These are phyloP conservation scores for Netelia virgata DNA, from an alignment of 2,888 invertebrate genomes.

Conservation along the genomic window DNA sequence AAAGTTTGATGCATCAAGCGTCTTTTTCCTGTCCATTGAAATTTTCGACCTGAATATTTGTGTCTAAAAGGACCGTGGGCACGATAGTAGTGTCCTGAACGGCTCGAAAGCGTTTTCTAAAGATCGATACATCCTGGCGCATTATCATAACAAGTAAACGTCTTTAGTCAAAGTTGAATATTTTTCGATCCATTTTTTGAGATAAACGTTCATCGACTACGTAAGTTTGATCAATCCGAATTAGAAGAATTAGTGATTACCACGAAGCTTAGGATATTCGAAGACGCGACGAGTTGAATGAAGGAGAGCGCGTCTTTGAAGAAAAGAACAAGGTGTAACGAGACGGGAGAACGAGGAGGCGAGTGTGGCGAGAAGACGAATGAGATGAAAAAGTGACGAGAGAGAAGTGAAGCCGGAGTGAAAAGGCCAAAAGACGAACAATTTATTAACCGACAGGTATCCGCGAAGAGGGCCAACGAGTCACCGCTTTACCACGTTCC, in stretches of 20 bases:
- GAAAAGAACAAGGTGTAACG: not conserved
- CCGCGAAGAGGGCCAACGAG: constrained; percentile 49
- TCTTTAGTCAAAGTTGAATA: no score
- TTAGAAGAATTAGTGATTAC: no score
- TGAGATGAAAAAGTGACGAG: not conserved
- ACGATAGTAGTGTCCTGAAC: no score
- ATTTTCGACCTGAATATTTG: not conserved
- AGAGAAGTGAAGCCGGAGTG: constrained; percentile 12
- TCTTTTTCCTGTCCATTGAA: constrained; percentile 31
- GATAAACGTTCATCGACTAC: no score
- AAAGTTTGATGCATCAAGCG: constrained; percentile 32
- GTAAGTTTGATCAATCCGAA: no score
- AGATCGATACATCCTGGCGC: no score
- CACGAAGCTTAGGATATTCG: not conserved
- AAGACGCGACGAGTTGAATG: not conserved
- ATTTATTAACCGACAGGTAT: constrained; percentile 50
- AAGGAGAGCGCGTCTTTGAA: no score
- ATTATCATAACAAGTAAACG: no score
- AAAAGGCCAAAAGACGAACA: constrained; percentile 35
- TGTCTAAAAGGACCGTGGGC: no score
- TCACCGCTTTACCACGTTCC: constrained; percentile 60
- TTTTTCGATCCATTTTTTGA: no score
- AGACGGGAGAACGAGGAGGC: not conserved
- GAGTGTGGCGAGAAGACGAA: not conserved
- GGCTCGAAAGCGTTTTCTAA: no score